These are phyloP conservation scores for Takifugu ocellatus DNA, from an alignment of 2,797 vertebrate genomes.

Conservation along the genomic window DNA sequence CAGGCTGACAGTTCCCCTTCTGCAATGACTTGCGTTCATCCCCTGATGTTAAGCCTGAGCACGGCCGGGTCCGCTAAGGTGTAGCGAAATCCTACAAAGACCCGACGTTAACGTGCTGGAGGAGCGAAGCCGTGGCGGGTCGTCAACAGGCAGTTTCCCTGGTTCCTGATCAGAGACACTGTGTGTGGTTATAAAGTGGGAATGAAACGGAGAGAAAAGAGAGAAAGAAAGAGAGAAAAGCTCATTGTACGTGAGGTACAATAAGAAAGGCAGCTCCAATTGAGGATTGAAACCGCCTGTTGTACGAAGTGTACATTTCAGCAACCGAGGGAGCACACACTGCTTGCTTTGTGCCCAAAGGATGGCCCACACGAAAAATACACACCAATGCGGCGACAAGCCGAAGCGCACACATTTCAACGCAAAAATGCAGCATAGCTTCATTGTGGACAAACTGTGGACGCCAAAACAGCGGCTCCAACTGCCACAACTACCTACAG, in stretches of 20 bases:
- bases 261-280: slow-evolving; percentile 83
- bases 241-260: slow-evolving; percentile 82
- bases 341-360: slow-evolving; percentile 75
- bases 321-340: slow-evolving; percentile 68
- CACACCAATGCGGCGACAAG: slow-evolving; percentile 55
- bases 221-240: slow-evolving; percentile 66
- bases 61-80: slow-evolving; percentile 9
- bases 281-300: slow-evolving; percentile 80
- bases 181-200: slow-evolving; percentile 61
- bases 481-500: not conserved
- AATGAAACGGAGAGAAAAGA: slow-evolving; percentile 44
- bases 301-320: slow-evolving; percentile 78
- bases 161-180: slow-evolving; percentile 51
- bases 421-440: slow-evolving; percentile 36
- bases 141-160: slow-evolving; percentile 40
- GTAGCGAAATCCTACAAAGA: slow-evolving; percentile 5
- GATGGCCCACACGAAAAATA: slow-evolving; percentile 60
- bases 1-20: slow-evolving; percentile 57
- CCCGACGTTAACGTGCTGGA: slow-evolving; percentile 11
- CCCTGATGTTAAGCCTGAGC: slow-evolving; percentile 32
- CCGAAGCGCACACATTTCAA: slow-evolving; percentile 41
- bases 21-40: slow-evolving; percentile 41
- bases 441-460: slow-evolving; percentile 12
- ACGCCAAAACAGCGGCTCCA: slow-evolving; percentile 25
- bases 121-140: slow-evolving; percentile 16